Base-by-base conservation (phyloP, 1,140 invertebrate species). In the Lethrus apterus region DNA sequence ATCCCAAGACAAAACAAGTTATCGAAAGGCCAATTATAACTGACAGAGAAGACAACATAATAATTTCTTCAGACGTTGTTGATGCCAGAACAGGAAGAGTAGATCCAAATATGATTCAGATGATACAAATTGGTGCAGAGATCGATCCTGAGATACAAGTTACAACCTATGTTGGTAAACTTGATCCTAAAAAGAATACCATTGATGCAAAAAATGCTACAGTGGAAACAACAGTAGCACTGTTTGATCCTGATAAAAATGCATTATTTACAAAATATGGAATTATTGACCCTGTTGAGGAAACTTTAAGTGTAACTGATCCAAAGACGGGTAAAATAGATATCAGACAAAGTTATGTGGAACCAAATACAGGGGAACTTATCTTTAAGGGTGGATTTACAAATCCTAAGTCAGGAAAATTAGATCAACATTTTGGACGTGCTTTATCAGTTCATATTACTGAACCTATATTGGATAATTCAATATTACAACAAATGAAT, bases 211-310 rank as follows among this genome's bases (percentile, higher is more conserved):
- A 80, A 64, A 56, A 59, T 38, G 72, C 78, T 32, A 75, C 73
- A 0, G 59, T 69, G 21, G 71, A 79, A 19, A 78, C 75, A 18
- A 75, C 75, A 0, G 76, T 74, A 1, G 79, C 78, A 17, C 73
- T 80, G 52, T 74, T 79, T 9, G 78, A 81, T 58, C 75, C 76
- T 0, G 76, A 80, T 54, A 78, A 71, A 32, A 79, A 79, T 52
- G 78, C 75, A 52, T 79, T 81, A 42, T 75, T 80, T 45, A 80
- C 79, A 0, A 81, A 81, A 59, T 81, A 80, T 53, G 79, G 79
- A 2, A 71, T 79, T 57, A 75, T 81, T 40, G 77, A 81, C 62
- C 70, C 80, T 11, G 68, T 80, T 2, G 77, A 75, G 59, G 77
- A 79, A 34, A 79, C 77, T 3, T 73, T 81, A 2, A 77, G 76